Base-by-base conservation (phyloP, 1,140 invertebrate genomes). In the Drosophila subobscura region DNA sequence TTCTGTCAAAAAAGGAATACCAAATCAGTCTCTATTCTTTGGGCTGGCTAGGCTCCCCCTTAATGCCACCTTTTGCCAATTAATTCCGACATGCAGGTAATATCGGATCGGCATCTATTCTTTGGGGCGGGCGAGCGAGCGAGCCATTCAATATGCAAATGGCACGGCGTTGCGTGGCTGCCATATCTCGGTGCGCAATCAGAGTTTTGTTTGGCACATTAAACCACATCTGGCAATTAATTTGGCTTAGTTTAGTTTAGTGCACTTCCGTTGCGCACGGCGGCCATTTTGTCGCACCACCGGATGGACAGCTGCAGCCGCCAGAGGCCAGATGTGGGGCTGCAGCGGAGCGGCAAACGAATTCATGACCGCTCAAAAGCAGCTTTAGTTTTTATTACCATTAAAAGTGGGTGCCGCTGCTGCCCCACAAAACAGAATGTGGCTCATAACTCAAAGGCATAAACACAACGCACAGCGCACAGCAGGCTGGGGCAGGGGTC, bases 191-290 rank as follows among this genome's bases (percentile, higher is more conserved):
- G 56, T 58, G 83, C 57, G 23, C 46, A 72, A 83, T 86, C 78
- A 86, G 79, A 88, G 70, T 86, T 88, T 83, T 80, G 81, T 78
- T 68, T 85, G 81, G 81, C 81, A 85, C 81, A 85, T 85, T 85
- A 80, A 85, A 81, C 81, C 70, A 75, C 64, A 72, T 72, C 64
- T 71, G 74, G 83, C 81, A 88, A 85, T 85, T 88, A 86, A 85
- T 85, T 85, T 86, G 83, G 81, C 81, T 85, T 88, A 85, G 81
- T 86, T 85, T 77, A 85, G 83, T 80, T 85, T 81, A 85, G 83
- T 85, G 83, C 80, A 81, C 80, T 85, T 85, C 80, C 81, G 80
- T 63, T 85, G 83, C 64, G 72, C 80, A 86, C 77, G 79, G 80
- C 81, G 73, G 77, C 73, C 80, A 86, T 85, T 85, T 85, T 85